These are phyloP conservation scores for Nicator chloris DNA, from an alignment of 2,113 vertebrate species.

Conservation along the genomic window DNA sequence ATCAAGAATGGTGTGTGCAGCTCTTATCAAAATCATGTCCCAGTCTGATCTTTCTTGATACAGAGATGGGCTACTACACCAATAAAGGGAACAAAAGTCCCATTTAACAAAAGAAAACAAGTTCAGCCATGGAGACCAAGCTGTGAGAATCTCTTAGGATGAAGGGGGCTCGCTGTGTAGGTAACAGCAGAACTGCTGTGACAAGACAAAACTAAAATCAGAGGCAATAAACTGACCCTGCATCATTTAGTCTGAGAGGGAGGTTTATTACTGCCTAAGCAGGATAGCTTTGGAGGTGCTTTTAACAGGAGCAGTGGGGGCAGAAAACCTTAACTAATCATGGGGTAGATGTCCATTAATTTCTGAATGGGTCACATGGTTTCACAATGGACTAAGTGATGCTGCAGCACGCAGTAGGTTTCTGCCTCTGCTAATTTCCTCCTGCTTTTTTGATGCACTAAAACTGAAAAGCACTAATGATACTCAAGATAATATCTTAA, in stretches of 20 bases:
- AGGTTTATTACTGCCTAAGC: neutral
- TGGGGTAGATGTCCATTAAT: neutral
- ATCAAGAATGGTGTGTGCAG: neutral
- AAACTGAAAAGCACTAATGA: neutral
- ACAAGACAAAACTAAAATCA: neutral
- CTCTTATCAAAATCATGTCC: neutral
- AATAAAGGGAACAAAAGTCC: neutral
- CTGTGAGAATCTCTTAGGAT: neutral
- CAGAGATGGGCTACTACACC: neutral
- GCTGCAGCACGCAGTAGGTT: neutral
- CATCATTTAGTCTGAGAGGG: neutral
- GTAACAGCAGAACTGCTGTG: neutral
- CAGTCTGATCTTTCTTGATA: neutral
- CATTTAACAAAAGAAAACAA: neutral
- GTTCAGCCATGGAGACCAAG: neutral
- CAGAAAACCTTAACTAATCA: neutral
- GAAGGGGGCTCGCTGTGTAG: neutral
- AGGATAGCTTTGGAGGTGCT: neutral
- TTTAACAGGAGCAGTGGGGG: neutral
- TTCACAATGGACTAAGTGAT: neutral
- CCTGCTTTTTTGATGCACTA: neutral
- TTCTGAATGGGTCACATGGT: neutral
- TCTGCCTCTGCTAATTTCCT: neutral
- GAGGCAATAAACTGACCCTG: neutral
- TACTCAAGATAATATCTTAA: neutral